Base-by-base conservation (phyloP, 2,113 vertebrate genomes). In the Alethe castanea region DNA sequence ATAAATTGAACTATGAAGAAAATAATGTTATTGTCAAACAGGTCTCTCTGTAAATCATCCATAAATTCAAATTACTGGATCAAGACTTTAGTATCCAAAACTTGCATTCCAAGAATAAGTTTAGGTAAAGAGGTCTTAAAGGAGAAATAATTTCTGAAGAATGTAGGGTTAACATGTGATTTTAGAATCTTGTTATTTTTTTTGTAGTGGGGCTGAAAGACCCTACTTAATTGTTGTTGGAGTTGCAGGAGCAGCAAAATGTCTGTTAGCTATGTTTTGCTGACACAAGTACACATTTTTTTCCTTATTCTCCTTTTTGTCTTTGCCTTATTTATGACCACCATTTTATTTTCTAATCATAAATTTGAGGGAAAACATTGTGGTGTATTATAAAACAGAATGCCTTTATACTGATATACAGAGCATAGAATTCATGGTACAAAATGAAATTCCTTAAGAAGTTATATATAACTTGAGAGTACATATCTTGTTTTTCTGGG, bases 1-100 rank as follows among this genome's bases (percentile, higher is more conserved):
- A 91, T 84, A 89, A 92, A 90, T 48, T 90, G 87, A 93, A 70
- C 70, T 60, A 11, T 19, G 52, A 85, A 54, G 56, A 92, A 95
- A 95, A 84, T 53, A 53, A 90, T 65, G 73, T 71, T 66, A 73
- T 28, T 86, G 62, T 86, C 67, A 70, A 50, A 82, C 14, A 78
- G 14, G 40, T 73, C 80, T 84, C 45, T 62, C 70, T 11, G 6
- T 85, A 92, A 81, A 65, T 87, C 70, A 91, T 40, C 40, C 22
- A 45, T 12, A 72, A 52, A 81, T 36, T 81, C 35, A 74, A n/a
- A 57, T n/a, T 67, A 73, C 31, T 62, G 26, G 25, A 78, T 54
- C 59, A 79, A 93, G 57, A 52, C 59, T 76, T 70, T 42, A 52
- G 18, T 38, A 66, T 40, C 35, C 50, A 28, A 82, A 86, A 42